A percentile compares a stretch with the other conserved stretches of the same genome.
Evolutionary conservation across 2,797 vertebrate species (phyloP).

Genomic region (Ceyx erithaca): DNA sequence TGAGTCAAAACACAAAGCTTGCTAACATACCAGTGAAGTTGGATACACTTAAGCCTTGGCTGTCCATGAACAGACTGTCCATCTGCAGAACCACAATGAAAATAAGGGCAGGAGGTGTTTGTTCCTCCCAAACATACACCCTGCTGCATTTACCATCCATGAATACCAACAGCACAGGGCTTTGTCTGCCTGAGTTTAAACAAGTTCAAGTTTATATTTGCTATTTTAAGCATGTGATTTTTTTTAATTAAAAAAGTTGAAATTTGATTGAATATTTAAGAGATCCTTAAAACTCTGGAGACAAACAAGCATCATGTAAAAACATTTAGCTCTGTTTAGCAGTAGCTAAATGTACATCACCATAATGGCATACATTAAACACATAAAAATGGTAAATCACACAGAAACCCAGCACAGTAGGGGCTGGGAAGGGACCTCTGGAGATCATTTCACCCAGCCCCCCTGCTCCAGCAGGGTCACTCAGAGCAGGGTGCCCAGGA

Average conservation of each 20-base stretch:
- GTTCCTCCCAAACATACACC: background rate
- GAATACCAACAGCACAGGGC: background rate
- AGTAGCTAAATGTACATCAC: background rate
- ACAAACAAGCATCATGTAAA: background rate
- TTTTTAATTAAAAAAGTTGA: background rate
- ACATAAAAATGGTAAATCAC: background rate
- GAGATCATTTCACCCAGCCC: background rate
- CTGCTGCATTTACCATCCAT: background rate
- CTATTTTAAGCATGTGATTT: background rate
- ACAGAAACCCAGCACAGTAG: background rate
- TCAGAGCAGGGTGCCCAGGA: background rate
- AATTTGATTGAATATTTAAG: background rate
- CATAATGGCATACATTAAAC: background rate
- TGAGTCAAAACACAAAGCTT: background rate
- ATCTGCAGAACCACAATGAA: background rate
- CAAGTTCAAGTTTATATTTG: background rate
- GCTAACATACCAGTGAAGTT: background rate
- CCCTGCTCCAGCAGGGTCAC: background rate
- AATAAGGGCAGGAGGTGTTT: background rate
- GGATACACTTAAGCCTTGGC: accelerated
- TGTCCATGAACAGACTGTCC: background rate
- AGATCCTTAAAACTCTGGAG: background rate
- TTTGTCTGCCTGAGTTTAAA: background rate
- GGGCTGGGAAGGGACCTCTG: background rate
- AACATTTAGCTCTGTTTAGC: background rate